These are phyloP conservation scores for Styela plicata DNA, from an alignment of 23 tunicate species.

Conservation along the genomic window DNA sequence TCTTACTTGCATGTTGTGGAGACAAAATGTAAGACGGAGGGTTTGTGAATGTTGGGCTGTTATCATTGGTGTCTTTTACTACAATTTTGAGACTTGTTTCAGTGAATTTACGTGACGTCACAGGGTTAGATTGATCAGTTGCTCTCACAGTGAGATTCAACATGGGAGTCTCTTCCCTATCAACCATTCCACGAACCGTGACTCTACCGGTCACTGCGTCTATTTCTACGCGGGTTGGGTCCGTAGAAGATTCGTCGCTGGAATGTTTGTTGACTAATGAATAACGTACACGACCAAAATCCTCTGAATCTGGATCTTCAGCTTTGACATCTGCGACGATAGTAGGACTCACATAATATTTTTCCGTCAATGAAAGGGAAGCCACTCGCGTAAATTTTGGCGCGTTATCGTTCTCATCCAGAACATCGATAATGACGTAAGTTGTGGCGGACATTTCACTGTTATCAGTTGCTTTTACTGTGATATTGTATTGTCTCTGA, in stretches of 20 bases:
- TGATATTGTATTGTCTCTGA: background rate
- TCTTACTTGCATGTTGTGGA: background rate
- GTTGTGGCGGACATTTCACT: constrained; percentile 13
- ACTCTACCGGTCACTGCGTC: constrained; percentile 34
- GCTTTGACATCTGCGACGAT: constrained; percentile 33
- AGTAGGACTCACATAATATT: constrained; percentile 30
- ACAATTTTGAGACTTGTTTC: background rate
- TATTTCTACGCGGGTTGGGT: constrained; percentile 11
- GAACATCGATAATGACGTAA: constrained; percentile 19
- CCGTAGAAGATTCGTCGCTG: background rate
- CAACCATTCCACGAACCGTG: constrained; percentile 47
- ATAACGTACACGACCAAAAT: constrained; percentile 22
- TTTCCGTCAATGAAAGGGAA: constrained; percentile 33
- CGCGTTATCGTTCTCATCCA: constrained; percentile 42
- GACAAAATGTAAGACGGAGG: background rate
- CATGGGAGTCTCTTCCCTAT: constrained; percentile 45
- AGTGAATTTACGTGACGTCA: background rate
- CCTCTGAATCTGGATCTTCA: constrained; percentile 19
- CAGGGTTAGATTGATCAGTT: constrained; percentile 1
- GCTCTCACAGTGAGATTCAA: constrained; percentile 41
- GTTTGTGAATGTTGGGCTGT: constrained; percentile 2
- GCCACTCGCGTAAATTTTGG: constrained; percentile 32
- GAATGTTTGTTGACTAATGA: constrained; percentile 1
- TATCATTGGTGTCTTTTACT: constrained; percentile 21
- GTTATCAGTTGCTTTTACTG: constrained; percentile 16